These are phyloP conservation scores for Corbicula japonica DNA, from an alignment of 2,888 invertebrate genomes.

Conservation along the genomic window DNA sequence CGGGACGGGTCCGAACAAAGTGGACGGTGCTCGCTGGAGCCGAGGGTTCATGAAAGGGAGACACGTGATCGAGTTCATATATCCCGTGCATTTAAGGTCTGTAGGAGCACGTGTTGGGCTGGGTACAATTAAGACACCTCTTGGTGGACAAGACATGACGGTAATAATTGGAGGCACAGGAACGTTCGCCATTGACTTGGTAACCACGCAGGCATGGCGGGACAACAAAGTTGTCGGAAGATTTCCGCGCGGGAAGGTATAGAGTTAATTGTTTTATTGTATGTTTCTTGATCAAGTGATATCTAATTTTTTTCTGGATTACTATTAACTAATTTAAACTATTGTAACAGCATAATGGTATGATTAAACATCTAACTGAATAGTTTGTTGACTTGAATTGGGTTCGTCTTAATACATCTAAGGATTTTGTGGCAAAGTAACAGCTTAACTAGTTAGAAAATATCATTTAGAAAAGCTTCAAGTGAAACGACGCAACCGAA, in stretches of 20 bases:
- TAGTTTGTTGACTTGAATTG: too few species aligned
- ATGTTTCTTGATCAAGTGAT: too few species aligned
- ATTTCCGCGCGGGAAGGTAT: constrained; percentile 59
- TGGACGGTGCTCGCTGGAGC: constrained; percentile 76
- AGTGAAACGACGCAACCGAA: too few species aligned
- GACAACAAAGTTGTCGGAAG: constrained; percentile 52
- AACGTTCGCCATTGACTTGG: constrained; percentile 74
- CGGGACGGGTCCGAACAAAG: constrained; percentile 24
- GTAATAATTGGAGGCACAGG: constrained; percentile 58
- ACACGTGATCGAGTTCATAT: constrained; percentile 77
- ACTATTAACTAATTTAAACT: too few species aligned
- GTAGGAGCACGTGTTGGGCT: constrained; percentile 72
- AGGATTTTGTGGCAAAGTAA: too few species aligned
- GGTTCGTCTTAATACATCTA: too few species aligned
- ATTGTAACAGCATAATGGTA: too few species aligned
- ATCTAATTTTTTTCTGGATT: too few species aligned
- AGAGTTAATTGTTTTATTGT: too few species aligned
- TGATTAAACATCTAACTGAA: too few species aligned
- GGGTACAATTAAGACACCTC: constrained; percentile 59
- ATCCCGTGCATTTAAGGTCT: constrained; percentile 69
- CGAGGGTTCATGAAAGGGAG: constrained; percentile 75
- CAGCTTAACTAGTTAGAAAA: too few species aligned
- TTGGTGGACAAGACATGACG: constrained; percentile 60
- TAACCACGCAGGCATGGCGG: constrained; percentile 60
- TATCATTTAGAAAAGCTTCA: too few species aligned